Conservation (phyloP, 2,888 invertebrate genomes). For the Mongoloraphidia duomilia region DNA sequence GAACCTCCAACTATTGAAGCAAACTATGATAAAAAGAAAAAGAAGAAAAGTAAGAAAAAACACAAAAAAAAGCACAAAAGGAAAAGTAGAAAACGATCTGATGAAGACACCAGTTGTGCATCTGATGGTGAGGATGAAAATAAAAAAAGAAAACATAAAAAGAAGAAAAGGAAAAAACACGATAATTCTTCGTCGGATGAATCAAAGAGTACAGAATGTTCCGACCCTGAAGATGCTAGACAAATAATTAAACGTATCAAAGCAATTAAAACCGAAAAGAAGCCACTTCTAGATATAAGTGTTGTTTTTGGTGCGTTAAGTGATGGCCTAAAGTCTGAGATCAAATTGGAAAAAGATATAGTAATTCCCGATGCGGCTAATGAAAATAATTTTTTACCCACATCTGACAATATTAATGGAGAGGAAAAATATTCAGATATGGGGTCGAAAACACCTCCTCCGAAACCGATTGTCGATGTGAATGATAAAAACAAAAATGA, state of each 20-base stretch:
- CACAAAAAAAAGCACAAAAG: slow-evolving; percentile 43
- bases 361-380: no score
- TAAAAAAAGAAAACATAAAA: slow-evolving; percentile 19
- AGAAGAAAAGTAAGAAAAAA: slow-evolving; percentile 44
- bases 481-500: slow-evolving; percentile 15
- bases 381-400: no score
- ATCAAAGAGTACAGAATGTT: neutral
- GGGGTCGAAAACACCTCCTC: neutral
- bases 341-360: neutral
- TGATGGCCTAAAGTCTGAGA: neutral
- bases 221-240: neutral
- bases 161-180: slow-evolving; percentile 32
- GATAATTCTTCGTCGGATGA: slow-evolving; percentile 10
- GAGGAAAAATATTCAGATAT: no score
- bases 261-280: no score
- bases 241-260: neutral
- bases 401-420: no score
- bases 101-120: slow-evolving; percentile 21
- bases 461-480: slow-evolving; percentile 23
- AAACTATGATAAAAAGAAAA: slow-evolving; percentile 32
- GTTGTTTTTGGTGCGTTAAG: neutral
- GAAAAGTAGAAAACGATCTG: slow-evolving; percentile 29
- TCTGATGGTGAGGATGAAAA: slow-evolving; percentile 21
- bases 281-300: neutral
- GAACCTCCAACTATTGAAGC: slow-evolving; percentile 40